Percentiles rank a stretch among this genome's conserved stretches.
phyloP scores from a whole-genome alignment of 2,888 invertebrate genomes.

The Epistrophe grossulariae region DNA sequence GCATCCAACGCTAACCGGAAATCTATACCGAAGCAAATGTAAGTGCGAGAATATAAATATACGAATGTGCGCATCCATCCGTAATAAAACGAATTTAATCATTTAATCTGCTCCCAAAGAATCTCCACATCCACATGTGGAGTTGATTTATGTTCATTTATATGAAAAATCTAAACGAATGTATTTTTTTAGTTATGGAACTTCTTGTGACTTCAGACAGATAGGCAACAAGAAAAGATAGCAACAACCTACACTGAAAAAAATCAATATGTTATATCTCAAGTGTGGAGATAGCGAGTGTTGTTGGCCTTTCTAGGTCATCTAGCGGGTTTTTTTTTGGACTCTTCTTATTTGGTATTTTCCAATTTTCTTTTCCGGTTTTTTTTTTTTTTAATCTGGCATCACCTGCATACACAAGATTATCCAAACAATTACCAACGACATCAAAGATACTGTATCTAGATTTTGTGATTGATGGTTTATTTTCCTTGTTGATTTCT shows the following conservation, averaged over 20 bases:
- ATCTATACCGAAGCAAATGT: conserved; percentile 16
- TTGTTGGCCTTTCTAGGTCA: conserved; percentile 65
- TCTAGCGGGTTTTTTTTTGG: conserved; percentile 47
- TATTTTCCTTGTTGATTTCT: conserved; percentile 45
- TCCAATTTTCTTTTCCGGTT: conserved; percentile 47
- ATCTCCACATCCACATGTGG: conserved; percentile 21
- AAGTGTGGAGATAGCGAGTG: neutral
- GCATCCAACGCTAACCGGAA: conserved; percentile 52
- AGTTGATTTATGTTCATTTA: conserved; percentile 35
- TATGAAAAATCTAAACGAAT: conserved; percentile 24
- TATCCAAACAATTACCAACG: conserved; percentile 40
- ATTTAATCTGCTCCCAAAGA: conserved; percentile 44
- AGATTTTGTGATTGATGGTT: conserved; percentile 33
- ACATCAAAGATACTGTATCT: conserved; percentile 38
- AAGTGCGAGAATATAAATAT: conserved; percentile 8
- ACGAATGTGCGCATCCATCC: conserved; percentile 43
- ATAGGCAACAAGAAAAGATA: conserved; percentile 20
- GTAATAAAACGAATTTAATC: conserved; percentile 54
- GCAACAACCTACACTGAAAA: conserved; percentile 5
- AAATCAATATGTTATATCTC: conserved; percentile 47
- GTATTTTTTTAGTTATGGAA: neutral
- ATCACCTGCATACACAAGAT: conserved; percentile 49
- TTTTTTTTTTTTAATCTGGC: conserved; percentile 4
- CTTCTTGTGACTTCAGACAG: neutral
- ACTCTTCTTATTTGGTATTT: conserved; percentile 41